A percentile compares a stretch with the other conserved stretches of the same genome.
phyloP scores from a whole-genome alignment of 2,888 invertebrate genomes.

The Conistra vaccinii region DNA sequence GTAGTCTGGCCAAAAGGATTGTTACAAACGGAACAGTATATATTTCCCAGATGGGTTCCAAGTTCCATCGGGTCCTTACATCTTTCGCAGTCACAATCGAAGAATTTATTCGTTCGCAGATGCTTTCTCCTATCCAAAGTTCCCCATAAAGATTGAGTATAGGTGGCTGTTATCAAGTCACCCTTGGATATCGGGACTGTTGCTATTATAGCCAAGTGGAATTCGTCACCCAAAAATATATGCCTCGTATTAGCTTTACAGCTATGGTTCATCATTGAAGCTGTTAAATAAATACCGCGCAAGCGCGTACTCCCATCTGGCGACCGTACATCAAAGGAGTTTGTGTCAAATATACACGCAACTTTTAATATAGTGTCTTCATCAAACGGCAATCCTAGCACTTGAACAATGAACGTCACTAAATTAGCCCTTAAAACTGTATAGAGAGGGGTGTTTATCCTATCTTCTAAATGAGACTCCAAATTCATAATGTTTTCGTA shows the following conservation, averaged over 20 bases:
- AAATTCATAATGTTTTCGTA: slow-evolving; percentile 89
- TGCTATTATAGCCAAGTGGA: slow-evolving; percentile 92
- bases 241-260: slow-evolving; percentile 94
- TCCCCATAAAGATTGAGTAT: slow-evolving; percentile 93
- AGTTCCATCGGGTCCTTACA: slow-evolving; percentile 94
- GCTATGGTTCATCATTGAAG: slow-evolving; percentile 93
- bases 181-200: slow-evolving; percentile 92
- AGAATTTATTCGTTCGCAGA: slow-evolving; percentile 92
- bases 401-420: slow-evolving; percentile 91
- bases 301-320: slow-evolving; percentile 87
- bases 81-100: slow-evolving; percentile 92
- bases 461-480: slow-evolving; percentile 92
- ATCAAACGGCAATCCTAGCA: slow-evolving; percentile 89
- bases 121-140: slow-evolving; percentile 92
- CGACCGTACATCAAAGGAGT: slow-evolving; percentile 92
- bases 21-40: slow-evolving; percentile 92
- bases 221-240: slow-evolving; percentile 91
- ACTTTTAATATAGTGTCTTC: slow-evolving; percentile 91
- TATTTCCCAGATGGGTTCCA: slow-evolving; percentile 91
- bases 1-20: slow-evolving; percentile 78
- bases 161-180: slow-evolving; percentile 92
- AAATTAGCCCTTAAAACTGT: slow-evolving; percentile 91
- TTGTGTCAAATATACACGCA: slow-evolving; percentile 93
- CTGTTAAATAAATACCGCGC: slow-evolving; percentile 92
- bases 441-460: slow-evolving; percentile 91